These are phyloP conservation scores for Pogonocichla stellata DNA, from an alignment of 2,113 vertebrate genomes.

Conservation along the genomic window DNA sequence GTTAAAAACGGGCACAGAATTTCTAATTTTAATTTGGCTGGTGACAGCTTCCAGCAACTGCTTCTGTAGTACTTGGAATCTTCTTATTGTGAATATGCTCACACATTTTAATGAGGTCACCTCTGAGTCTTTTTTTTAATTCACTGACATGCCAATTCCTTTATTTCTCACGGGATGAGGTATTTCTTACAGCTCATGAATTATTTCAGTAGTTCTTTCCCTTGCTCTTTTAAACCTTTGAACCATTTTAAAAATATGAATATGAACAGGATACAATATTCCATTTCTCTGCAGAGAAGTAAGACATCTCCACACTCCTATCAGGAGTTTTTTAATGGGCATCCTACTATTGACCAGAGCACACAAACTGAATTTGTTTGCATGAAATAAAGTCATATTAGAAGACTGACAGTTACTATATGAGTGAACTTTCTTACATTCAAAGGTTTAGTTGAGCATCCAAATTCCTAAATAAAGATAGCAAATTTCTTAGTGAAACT, in stretches of 20 bases:
- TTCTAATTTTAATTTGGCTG: constrained; percentile 33
- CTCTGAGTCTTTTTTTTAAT: constrained; percentile 39
- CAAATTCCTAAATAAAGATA: background rate
- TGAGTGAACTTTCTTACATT: background rate
- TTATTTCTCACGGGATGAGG: constrained; percentile 1
- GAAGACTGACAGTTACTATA: background rate
- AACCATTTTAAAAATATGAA: background rate
- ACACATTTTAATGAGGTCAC: background rate
- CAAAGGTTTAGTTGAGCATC: background rate
- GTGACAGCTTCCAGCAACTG: background rate
- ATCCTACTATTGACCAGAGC: background rate
- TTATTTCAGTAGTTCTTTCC: background rate
- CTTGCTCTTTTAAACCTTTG: background rate
- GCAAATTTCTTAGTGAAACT: background rate
- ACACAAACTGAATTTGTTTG: background rate
- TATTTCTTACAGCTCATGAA: background rate
- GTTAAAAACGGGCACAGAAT: background rate
- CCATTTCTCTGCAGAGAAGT: background rate
- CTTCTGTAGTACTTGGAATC: background rate
- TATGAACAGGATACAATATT: background rate
- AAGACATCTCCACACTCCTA: background rate
- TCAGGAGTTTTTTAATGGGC: background rate
- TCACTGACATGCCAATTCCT: background rate
- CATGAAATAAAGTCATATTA: background rate
- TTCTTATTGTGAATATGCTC: background rate